Evolutionary conservation across 2,113 vertebrate species (phyloP).

Genomic region (Meles meles): DNA sequence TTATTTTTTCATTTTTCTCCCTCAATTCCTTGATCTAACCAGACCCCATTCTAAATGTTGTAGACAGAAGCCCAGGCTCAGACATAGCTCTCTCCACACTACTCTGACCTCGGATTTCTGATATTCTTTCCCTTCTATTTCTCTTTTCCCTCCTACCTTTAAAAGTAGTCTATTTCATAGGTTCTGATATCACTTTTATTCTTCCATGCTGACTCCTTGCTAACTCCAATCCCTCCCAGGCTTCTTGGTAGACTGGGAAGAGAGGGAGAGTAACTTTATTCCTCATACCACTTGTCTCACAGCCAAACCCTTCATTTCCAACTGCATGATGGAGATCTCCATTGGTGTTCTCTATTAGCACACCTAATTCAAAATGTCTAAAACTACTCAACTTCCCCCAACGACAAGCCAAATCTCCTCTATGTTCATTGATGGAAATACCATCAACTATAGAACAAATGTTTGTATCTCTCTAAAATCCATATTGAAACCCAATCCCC

Average conservation of each 20-base stretch:
- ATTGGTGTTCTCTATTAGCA: not conserved
- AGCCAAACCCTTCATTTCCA: not conserved
- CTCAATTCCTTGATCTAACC: not conserved
- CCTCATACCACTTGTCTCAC: not conserved
- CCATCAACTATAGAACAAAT: not conserved
- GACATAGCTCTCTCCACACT: not conserved
- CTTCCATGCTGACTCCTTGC: not conserved
- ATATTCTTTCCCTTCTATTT: not conserved
- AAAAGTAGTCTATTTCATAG: not conserved
- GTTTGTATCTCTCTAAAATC: not conserved
- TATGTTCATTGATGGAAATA: not conserved
- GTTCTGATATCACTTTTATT: not conserved
- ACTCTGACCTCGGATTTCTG: not conserved
- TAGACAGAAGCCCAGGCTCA: not conserved
- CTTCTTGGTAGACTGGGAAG: not conserved
- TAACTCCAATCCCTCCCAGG: not conserved
- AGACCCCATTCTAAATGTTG: not conserved
- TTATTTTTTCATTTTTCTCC: constrained; percentile 39
- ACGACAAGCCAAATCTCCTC: not conserved
- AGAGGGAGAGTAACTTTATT: not conserved
- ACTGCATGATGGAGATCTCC: not conserved
- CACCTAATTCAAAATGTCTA: not conserved
- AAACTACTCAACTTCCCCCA: not conserved
- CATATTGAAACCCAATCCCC: not conserved
- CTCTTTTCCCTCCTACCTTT: not conserved